phyloP scores from a whole-genome alignment of 2,888 invertebrate genomes.

The Balanococcus diminutus region DNA sequence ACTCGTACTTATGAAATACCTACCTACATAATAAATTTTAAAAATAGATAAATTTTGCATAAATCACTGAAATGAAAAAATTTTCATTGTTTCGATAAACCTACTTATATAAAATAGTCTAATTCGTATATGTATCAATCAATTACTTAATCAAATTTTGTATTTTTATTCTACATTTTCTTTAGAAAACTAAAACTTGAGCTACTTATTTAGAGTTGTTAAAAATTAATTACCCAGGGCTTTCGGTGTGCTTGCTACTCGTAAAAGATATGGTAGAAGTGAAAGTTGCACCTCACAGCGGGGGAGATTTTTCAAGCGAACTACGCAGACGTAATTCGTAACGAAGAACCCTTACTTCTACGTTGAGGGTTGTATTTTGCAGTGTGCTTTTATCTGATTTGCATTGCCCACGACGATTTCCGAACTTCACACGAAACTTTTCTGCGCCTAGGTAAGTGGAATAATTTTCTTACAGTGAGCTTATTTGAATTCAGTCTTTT shows the following conservation, averaged over 20 bases:
- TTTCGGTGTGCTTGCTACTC: background rate
- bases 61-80: no score
- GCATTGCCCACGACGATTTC: background rate
- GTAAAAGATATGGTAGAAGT: background rate
- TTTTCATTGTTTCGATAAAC: no score
- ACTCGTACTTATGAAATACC: no score
- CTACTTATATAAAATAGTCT: no score
- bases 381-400: background rate
- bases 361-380: background rate
- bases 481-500: background rate
- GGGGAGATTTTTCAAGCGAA: background rate
- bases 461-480: background rate
- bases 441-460: background rate
- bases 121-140: no score
- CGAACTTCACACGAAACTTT: background rate
- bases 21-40: no score
- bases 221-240: background rate
- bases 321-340: background rate
- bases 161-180: no score
- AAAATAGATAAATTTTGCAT: no score
- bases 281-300: background rate
- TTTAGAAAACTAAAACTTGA: no score
- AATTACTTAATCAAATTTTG: no score
- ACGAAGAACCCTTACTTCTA: background rate
- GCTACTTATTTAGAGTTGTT: no score